phyloP scores from a whole-genome alignment of 92 coral and sea anemone species.

The Scolanthus callimorphus region DNA sequence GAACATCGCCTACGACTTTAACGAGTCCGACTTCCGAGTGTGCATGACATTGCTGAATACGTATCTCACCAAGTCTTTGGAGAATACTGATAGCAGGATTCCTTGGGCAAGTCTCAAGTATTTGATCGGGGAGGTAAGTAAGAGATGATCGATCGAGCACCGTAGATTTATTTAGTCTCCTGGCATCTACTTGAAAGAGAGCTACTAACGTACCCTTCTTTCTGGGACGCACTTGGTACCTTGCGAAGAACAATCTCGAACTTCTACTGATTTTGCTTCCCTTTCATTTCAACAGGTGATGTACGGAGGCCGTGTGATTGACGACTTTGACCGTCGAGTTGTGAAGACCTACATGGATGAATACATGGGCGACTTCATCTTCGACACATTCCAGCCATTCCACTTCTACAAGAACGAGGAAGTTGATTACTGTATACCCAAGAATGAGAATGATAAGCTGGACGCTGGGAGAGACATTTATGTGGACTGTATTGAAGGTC shows the following conservation, averaged over 20 bases:
- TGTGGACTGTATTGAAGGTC: conserved; percentile 77
- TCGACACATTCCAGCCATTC: conserved; percentile 98
- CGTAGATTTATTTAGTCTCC: too few species aligned
- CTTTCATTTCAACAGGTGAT: too few species aligned
- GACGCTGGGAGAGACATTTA: conserved; percentile 81
- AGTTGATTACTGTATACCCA: conserved; percentile 84
- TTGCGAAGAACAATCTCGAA: too few species aligned
- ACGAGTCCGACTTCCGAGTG: conserved; percentile 97
- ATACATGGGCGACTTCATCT: conserved; percentile 99
- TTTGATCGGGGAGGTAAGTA: conserved; percentile 89
- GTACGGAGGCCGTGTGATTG: conserved; percentile 99
- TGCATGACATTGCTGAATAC: conserved; percentile 96
- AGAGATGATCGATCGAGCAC: neutral
- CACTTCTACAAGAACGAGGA: conserved; percentile 97
- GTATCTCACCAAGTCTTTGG: conserved; percentile 80
- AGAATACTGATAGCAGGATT: conserved; percentile 70
- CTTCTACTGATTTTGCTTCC: too few species aligned
- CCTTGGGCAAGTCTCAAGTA: conserved; percentile 99
- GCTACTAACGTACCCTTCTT: too few species aligned
- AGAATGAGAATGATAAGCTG: conserved; percentile 56
- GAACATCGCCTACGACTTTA: conserved; percentile 99
- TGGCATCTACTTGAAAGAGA: too few species aligned
- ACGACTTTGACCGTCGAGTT: conserved; percentile 98
- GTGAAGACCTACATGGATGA: conserved; percentile 99
- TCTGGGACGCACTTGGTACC: too few species aligned